Evolutionary conservation across 2,888 invertebrate species (phyloP).

Genomic region (Rapana venosa): DNA sequence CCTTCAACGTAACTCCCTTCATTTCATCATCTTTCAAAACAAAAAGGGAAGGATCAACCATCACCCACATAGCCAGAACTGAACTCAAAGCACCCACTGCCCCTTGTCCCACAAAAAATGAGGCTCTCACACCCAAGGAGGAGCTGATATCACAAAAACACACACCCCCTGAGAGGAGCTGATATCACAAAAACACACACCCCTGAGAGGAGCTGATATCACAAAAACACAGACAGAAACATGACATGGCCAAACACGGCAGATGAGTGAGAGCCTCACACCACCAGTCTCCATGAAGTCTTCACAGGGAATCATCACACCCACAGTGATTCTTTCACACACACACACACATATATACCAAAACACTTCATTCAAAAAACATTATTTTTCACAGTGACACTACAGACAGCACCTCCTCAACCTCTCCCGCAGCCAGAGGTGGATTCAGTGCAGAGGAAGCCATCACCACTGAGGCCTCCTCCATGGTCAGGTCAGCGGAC

Average conservation of each 20-base stretch:
- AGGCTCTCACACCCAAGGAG: not conserved
- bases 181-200: too few species aligned
- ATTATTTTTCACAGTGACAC: not conserved
- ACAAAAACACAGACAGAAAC: not conserved
- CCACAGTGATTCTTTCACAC: not conserved
- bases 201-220: too few species aligned
- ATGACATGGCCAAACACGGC: not conserved
- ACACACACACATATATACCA: not conserved
- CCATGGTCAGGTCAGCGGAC: not conserved
- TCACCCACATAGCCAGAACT: not conserved
- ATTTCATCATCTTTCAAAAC: too few species aligned
- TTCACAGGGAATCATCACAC: too few species aligned
- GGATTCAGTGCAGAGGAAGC: not conserved
- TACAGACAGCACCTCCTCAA: slow-evolving; percentile 23
- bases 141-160: too few species aligned
- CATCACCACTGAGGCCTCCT: not conserved
- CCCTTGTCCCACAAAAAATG: not conserved
- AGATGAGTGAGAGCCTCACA: not conserved
- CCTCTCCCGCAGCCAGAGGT: not conserved
- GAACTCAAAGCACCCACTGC: not conserved
- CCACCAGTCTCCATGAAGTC: not conserved
- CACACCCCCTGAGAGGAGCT: not conserved
- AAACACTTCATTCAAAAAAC: not conserved
- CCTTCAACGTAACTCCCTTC: too few species aligned
- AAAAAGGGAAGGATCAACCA: not conserved